Base-by-base conservation (phyloP, 92 coral and sea anemone genomes). In the Diadumene lineata region DNA sequence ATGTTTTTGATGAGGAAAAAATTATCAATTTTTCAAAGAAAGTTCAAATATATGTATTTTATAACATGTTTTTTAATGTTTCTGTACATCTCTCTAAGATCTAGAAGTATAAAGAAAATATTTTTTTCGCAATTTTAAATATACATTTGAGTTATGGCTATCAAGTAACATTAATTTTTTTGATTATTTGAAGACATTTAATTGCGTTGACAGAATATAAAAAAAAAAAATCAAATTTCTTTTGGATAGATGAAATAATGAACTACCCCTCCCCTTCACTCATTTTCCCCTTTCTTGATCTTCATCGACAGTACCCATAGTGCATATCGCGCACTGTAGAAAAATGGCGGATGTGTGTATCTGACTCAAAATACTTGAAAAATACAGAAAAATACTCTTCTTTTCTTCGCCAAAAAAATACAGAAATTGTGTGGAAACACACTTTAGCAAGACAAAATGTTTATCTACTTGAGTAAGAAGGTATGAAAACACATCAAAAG, bases 381-480 rank as follows among this genome's bases (percentile, higher is more conserved):
- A 30, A 27, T 55, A 24, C 44, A 15, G 21, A 72, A 44, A 56
- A 34, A 31, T 11, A 61, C 19, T 18, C 18, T n/a, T 32, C 31
- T 21, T 33, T 31, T 22, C 29, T 56, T 15, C 4, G 25, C 22
- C 53, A 6, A 2, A 24, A 53, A 10, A 70, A 46, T 26, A 72
- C 66, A 28, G 29, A 72, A 56, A 28, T 43, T 62, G 31, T 56
- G 17, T n/a, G 26, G 10, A 3, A 21, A 55, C 0, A 7, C 33
- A n/a, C 31, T 25, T 0, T 9, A 33, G 23, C 1, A n/a, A 34
- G 43, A 11, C 66, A 72, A 72, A 24, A 94, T 94, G 98, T 94
- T 94, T 82, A 94, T 94, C 44, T 94, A 94, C 74, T 74, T 94
- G 46, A 94, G 98, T 73, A 94, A 94, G 81, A 94, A 94, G 98